These are phyloP conservation scores for Pyrrhia umbra DNA, from an alignment of 2,888 invertebrate genomes.

Conservation along the genomic window DNA sequence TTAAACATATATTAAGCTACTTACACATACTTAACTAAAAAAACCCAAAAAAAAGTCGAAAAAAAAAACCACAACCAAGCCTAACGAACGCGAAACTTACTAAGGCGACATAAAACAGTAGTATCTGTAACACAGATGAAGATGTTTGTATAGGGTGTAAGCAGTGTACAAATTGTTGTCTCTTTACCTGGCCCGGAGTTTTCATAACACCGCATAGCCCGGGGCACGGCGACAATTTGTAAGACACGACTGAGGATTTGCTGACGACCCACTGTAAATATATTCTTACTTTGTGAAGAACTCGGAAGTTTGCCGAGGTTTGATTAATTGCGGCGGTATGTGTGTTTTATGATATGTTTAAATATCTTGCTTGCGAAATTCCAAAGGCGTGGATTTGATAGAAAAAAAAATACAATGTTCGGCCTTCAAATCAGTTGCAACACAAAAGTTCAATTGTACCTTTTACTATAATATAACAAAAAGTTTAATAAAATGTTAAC, in stretches of 20 bases:
- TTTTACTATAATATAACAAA: too few species aligned
- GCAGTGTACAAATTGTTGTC: slow-evolving; percentile 87
- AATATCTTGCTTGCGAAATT: too few species aligned
- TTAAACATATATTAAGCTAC: slow-evolving; percentile 20
- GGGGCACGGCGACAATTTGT: slow-evolving; percentile 84
- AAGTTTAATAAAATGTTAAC: too few species aligned
- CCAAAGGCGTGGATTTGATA: background rate
- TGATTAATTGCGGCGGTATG: slow-evolving; percentile 44
- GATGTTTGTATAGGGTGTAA: slow-evolving; percentile 86
- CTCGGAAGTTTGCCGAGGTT: slow-evolving; percentile 54
- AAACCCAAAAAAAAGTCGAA: slow-evolving; percentile 4
- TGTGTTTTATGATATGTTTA: background rate
- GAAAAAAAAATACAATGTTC: background rate
- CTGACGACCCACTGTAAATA: slow-evolving; percentile 83
- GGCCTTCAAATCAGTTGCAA: too few species aligned
- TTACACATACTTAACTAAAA: background rate
- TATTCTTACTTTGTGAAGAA: slow-evolving; percentile 76
- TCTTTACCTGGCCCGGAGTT: slow-evolving; percentile 84
- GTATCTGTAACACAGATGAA: slow-evolving; percentile 80
- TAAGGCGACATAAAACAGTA: slow-evolving; percentile 71
- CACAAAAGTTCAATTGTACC: too few species aligned
- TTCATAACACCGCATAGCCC: slow-evolving; percentile 84
- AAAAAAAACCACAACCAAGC: slow-evolving; percentile 23
- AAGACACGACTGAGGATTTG: slow-evolving; percentile 78
- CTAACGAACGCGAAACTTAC: slow-evolving; percentile 63